phyloP scores from a whole-genome alignment of 1,140 invertebrate species.

The Trachymyrmex cornetzi region DNA sequence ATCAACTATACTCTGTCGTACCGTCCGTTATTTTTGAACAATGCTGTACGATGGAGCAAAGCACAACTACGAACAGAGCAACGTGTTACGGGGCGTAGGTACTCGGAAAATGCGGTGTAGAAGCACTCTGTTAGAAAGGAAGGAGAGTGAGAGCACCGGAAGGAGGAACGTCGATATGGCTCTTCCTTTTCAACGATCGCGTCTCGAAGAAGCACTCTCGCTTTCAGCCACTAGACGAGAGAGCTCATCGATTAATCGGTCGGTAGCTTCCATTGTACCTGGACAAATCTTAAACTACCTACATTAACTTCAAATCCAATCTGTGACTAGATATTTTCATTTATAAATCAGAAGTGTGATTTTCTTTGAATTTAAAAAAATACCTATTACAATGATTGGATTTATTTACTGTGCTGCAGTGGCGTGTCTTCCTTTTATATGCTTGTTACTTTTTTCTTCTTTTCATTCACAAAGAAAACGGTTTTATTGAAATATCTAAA shows the following conservation, averaged over 20 bases:
- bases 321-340: conserved; percentile 43
- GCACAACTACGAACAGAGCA: conserved; percentile 62
- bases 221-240: conserved; percentile 66
- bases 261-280: conserved; percentile 41
- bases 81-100: conserved; percentile 61
- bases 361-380: neutral
- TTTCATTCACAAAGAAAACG: neutral
- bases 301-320: conserved; percentile 61
- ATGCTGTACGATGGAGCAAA: conserved; percentile 38
- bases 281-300: conserved; percentile 49
- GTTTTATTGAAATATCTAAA: too few species aligned
- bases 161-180: conserved; percentile 67
- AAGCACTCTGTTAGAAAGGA: conserved; percentile 45
- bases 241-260: conserved; percentile 73
- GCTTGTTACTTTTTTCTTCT: neutral
- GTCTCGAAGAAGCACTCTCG: conserved; percentile 72
- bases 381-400: neutral
- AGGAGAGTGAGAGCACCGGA: conserved; percentile 49
- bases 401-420: neutral
- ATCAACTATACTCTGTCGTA: neutral
- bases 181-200: conserved; percentile 64
- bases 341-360: neutral
- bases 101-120: conserved; percentile 69
- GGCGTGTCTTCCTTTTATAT: neutral
- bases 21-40: conserved; percentile 26